Base-by-base conservation (phyloP, 2,797 vertebrate species). In the Limosa lapponica region DNA sequence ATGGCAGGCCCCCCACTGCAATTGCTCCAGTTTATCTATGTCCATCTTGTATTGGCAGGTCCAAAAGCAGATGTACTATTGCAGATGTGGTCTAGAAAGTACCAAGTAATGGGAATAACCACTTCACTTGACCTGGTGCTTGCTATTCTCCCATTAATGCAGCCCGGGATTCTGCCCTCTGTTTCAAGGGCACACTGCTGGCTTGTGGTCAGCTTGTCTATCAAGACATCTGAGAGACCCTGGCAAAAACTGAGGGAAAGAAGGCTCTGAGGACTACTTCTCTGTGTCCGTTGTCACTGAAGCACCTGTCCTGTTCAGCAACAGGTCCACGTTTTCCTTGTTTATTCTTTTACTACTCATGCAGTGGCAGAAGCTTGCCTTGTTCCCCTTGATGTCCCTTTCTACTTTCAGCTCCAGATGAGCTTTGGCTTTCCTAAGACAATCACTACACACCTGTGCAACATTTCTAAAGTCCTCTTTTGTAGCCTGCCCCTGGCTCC, bases 1-100 rank as follows among this genome's bases (percentile, higher is more conserved):
- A 19, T 0, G 0, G 25, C 10, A 54, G n/a, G 20, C 12, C 10
- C 41, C n/a, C 13, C 16, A 32, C 6, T 10, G 14, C n/a, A 49
- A 24, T 3, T 41, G 30, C 36, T 77, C 19, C 41, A n/a, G 8
- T 62, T 83, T 16, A 66, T 10, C 52, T n/a, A 39, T 3, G 13
- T 16, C 17, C 57, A 6, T 11, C 28, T 64, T 41, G 17, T 30
- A 43, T 4, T 36, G 2, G 28, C 8, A 74, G 6, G 39, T 22
- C 18, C 24, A 6, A 79, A 84, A 54, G 30, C 48, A 52, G 32
- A 23, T 10, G 27, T 8, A 49, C 13, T 11, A 43, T 58, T 71
- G 52, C 30, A 1, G 0, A 30, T 5, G 64, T 36, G 24, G 11
- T n/a, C 36, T 41, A 43, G 24, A 8, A 19, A 55, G 44, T 3